phyloP scores from a whole-genome alignment of 2,797 vertebrate genomes.

The Sphaeramia orbicularis region DNA sequence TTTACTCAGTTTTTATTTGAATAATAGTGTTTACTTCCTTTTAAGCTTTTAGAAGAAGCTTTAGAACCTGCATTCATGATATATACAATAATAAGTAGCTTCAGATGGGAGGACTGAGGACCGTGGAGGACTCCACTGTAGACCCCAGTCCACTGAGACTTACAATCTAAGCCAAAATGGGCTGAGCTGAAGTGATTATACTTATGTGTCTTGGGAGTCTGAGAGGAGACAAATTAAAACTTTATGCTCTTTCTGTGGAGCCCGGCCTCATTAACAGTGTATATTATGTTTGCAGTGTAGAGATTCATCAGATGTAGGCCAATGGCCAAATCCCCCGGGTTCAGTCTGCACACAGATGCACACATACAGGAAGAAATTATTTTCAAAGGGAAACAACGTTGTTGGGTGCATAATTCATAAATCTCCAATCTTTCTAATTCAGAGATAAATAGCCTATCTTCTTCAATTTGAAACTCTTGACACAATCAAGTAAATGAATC shows the following conservation, averaged over 20 bases:
- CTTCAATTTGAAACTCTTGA: background rate
- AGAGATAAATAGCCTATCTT: background rate
- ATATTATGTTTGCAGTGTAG: conserved; percentile 38
- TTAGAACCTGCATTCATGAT: background rate
- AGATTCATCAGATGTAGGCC: conserved; percentile 41
- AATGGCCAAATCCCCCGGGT: conserved; percentile 7
- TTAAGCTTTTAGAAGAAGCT: background rate
- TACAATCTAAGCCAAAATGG: background rate
- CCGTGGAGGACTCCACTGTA: background rate
- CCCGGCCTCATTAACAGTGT: conserved; percentile 55
- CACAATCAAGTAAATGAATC: conserved; percentile 1
- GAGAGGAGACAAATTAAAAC: conserved; percentile 37
- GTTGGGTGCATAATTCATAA: conserved; percentile 12
- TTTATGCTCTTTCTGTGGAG: conserved; percentile 24
- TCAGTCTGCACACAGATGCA: background rate
- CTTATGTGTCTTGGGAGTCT: conserved; percentile 3
- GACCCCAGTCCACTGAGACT: background rate
- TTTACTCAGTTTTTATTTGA: background rate
- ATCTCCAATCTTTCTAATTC: conserved; percentile 13
- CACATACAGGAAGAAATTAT: background rate
- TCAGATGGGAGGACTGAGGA: conserved; percentile 1
- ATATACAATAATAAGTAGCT: background rate
- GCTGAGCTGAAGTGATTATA: conserved; percentile 27
- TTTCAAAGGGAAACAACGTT: conserved; percentile 11
- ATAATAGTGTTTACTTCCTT: background rate